phyloP scores from a whole-genome alignment of 1,140 invertebrate genomes.

The Elymnias hypermnestra region DNA sequence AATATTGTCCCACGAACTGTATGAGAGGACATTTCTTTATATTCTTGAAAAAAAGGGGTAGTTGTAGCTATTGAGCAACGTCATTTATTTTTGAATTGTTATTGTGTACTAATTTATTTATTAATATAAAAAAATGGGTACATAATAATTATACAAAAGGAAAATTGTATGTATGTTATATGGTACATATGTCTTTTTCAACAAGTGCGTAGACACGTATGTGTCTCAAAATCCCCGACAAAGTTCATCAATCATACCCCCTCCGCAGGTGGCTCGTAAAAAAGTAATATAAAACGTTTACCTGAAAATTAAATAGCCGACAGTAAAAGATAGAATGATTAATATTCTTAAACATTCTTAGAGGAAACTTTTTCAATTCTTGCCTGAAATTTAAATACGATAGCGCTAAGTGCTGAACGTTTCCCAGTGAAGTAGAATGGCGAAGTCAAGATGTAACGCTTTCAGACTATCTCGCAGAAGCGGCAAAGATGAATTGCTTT shows the following conservation, averaged over 20 bases:
- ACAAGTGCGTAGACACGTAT: too few relatives aligned
- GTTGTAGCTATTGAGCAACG: too few relatives aligned
- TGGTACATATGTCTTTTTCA: too few relatives aligned
- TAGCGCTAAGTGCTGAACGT: conserved; percentile 42
- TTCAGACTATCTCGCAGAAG: conserved; percentile 60
- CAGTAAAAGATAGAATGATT: conserved; percentile 21
- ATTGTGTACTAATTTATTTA: too few relatives aligned
- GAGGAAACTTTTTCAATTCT: conserved; percentile 31
- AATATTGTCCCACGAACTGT: too few relatives aligned
- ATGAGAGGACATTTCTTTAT: too few relatives aligned
- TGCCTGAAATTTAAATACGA: conserved; percentile 17
- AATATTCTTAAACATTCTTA: conserved; percentile 19
- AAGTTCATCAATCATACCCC: conserved; percentile 16
- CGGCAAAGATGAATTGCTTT: conserved; percentile 77
- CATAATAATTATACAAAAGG: too few relatives aligned
- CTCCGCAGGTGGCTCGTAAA: conserved; percentile 17
- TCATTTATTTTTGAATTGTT: too few relatives aligned
- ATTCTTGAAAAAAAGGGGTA: too few relatives aligned
- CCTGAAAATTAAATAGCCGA: conserved; percentile 19
- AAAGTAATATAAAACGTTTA: conserved; percentile 18
- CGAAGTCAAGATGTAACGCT: conserved; percentile 65
- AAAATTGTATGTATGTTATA: too few relatives aligned
- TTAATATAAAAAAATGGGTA: too few relatives aligned
- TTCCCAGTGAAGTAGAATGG: conserved; percentile 54
- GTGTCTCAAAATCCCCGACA: not conserved